Evolutionary conservation across 2,113 vertebrate species (phyloP), one percentile per base, ranked within the genome.

Genomic region (Sorex araneus): DNA sequence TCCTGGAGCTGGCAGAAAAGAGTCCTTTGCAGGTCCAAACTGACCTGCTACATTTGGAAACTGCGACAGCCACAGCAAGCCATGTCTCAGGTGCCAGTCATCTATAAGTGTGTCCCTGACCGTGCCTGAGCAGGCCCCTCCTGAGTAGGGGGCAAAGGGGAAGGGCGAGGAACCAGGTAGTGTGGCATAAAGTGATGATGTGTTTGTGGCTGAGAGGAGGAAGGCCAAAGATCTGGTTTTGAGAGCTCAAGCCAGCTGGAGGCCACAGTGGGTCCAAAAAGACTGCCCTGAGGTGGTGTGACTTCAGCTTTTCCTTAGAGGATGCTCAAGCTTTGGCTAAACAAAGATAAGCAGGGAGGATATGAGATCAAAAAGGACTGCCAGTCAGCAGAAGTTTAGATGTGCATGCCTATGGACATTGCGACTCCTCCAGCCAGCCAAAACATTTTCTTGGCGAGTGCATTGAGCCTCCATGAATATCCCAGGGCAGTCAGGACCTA

Each of bases 381-480:
- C 74, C 77, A 70, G 40, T 87, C 90, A 90, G 83, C 83, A 80
- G 4, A 85, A 84, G 74, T 88, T 89, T 76, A 30, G 34, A 36
- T 21, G 25, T 85, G 90, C 69, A 3, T 57, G 54, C 73, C 6
- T 85, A n/a, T 69, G 86, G 45, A 71, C 34, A 34, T 34, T 34
- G 77, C 54, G 34, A 30, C 47, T 84, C 71, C 89, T 80, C 54
- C 1, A 13, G 89, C 94, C 94, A 92, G 85, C 1, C 86, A 93
- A 90, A 93, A 84, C 83, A 93, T 57, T 93, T 75, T 85, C 89
- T 94, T 95, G 96, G 94, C 92, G 0, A 34, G 45, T 47, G 30
- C 76, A 9, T 23, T 23, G 36, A 80, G 86, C 76, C 50, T 80
- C 78, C 23, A 32, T 87, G 71, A 93, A 93, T 64, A 74, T 84